Evolutionary conservation across 2,888 invertebrate species (phyloP).

Genomic region (Isoperla grammatica): DNA sequence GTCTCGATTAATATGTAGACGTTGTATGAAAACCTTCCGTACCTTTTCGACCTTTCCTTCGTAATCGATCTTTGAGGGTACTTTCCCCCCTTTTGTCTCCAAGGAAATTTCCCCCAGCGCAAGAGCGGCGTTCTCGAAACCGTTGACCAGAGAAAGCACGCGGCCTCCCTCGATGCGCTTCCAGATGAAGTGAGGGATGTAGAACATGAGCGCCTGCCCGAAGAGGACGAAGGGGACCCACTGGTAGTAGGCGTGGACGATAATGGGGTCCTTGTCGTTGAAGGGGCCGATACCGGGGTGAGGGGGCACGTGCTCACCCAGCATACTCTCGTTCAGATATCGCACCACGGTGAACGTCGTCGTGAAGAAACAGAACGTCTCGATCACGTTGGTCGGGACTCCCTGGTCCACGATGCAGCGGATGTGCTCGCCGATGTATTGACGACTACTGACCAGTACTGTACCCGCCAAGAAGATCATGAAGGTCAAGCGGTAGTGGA

Average conservation of each 20-base stretch:
- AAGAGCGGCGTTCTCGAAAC: constrained; percentile 16
- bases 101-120: constrained; percentile 7
- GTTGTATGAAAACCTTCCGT: constrained; percentile 21
- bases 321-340: constrained; percentile 23
- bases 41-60: constrained; percentile 14
- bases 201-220: constrained; percentile 42
- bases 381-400: constrained; percentile 31
- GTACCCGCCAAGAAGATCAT: constrained; percentile 42
- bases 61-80: constrained; percentile 19
- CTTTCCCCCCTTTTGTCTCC: not conserved
- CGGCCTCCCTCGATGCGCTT: constrained; percentile 41
- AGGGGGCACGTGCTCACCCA: not conserved
- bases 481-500: constrained; percentile 41
- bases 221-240: constrained; percentile 45
- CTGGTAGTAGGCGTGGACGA: constrained; percentile 44
- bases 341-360: constrained; percentile 27
- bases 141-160: constrained; percentile 34
- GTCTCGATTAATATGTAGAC: constrained; percentile 22
- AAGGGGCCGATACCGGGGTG: constrained; percentile 39
- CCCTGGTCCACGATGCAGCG: constrained; percentile 30
- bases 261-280: constrained; percentile 34
- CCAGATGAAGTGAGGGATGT: constrained; percentile 42
- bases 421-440: constrained; percentile 35
- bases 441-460: constrained; percentile 41
- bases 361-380: constrained; percentile 35